Base-by-base conservation (phyloP, 2,797 vertebrate species). In the Pachyuromys duprasi region DNA sequence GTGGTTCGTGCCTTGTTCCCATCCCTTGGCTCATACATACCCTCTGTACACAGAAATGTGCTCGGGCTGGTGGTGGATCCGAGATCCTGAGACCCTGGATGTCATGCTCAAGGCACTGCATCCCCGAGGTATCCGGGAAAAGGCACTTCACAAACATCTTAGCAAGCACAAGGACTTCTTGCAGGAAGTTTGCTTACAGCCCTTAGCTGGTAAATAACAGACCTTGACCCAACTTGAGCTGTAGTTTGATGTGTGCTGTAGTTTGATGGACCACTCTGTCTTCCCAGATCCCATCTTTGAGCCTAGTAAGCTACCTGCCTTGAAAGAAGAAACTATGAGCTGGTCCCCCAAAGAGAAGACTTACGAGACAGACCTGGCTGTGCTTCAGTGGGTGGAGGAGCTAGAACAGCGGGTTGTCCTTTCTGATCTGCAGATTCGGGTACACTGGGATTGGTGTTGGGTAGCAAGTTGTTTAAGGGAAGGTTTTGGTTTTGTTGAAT, bases 21-120 rank as follows among this genome's bases (percentile, higher is more conserved):
- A 17, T 3, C 4, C 65, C 36, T 3, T n/a, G 15, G 12, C 63
- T 39, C 65, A 57, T 31, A 14, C 31, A n/a, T 31, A 17, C 65
- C 14, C 8, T 6, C 55, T 91, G 74, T 91, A 94, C 96, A 45
- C 98, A 99, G 99, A 99, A 74, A 99, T 99, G 99, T 98, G 98
- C 93, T 99, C 99, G 0, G 99, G 99, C 42, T 99, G 99, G 99
- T 99, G 99, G 99, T 99, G 99, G 99, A 99, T 99, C 98, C 98
- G 97, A 98, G 98, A 99, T 42, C 99, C 99, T 20, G 99, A 99
- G 88, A 99, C 99, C 84, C 97, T 99, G 90, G 99, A 99, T 33
- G 97, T 94, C 20, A 99, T 99, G 89, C 98, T 99, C 45, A 99
- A 99, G 65, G 98, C 99, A 4, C 98, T 99, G 31, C 99, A 99